These are phyloP conservation scores for Akabosia matsudoensis DNA, from an alignment of 1,140 invertebrate species.

Conservation along the genomic window DNA sequence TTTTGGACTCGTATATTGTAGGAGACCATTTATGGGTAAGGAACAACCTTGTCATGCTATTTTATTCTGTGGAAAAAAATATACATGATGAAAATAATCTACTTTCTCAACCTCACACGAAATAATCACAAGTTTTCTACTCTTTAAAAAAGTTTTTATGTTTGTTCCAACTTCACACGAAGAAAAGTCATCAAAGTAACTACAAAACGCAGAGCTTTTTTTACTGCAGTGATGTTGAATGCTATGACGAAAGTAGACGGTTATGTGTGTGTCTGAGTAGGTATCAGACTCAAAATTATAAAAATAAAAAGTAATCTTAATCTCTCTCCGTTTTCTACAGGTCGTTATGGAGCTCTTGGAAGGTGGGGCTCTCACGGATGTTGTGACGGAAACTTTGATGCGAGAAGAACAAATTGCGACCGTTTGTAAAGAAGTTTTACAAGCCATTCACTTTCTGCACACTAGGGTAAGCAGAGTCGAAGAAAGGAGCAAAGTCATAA, in stretches of 20 bases:
- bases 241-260: too few species aligned
- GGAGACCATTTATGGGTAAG: slow-evolving; percentile 86
- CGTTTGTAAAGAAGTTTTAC: slow-evolving; percentile 85
- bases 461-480: slow-evolving; percentile 57
- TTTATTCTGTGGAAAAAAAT: neutral
- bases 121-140: too few species aligned
- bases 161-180: neutral
- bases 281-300: too few species aligned
- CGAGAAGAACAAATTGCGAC: slow-evolving; percentile 95
- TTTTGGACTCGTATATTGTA: slow-evolving; percentile 85
- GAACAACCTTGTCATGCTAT: neutral
- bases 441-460: slow-evolving; percentile 89
- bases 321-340: slow-evolving; percentile 49
- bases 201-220: neutral
- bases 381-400: slow-evolving; percentile 97
- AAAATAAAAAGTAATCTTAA: too few species aligned
- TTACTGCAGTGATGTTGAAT: too few species aligned
- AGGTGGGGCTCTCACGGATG: slow-evolving; percentile 92
- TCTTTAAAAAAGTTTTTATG: neutral
- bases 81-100: neutral
- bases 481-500: neutral
- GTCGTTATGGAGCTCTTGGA: slow-evolving; percentile 89
- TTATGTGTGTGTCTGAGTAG: too few species aligned
- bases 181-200: neutral
- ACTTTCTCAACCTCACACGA: neutral